Evolutionary conservation across 2,888 invertebrate genomes (phyloP), one percentile per base, ranked within the genome.

Genomic region (Sympetrum striolatum): DNA sequence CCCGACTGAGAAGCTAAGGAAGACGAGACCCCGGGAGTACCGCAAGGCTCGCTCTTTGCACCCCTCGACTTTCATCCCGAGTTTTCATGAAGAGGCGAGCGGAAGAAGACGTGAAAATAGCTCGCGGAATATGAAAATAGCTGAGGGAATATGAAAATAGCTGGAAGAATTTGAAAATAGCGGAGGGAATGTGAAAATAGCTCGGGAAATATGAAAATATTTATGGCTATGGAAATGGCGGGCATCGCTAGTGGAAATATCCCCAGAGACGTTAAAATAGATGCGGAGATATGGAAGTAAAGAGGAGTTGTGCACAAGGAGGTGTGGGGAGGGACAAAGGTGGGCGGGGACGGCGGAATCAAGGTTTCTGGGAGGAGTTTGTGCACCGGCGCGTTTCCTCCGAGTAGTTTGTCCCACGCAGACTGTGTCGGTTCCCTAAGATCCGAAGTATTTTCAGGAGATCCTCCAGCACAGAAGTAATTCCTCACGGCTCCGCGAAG

Each of bases 221-320:
- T 82, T 82, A 82, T 82, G 81, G 81, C 6, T 14, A 14, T 79
- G 25, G 31, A 35, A 15, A 79, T 25, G 79, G 25, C 31, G 44
- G 44, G 44, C 44, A 44, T 44, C 44, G 79, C 35, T 79, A 35
- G 79, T 31, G 53, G 60, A 86, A 64, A 86, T 37, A 48, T 25
- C 81, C 25, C 44, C 14, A 35, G 22, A 31, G 82, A 82, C 82
- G 82, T 31, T 31, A 82, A 82, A 82, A 82, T 82, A 58, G 82
- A 22, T 14, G 58, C 22, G 82, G 82, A 35, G 82, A 82, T 82
- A 82, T 82, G 82, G 82, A 82, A 82, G 58, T 82, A 82, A 82
- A 35, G 82, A 82, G 82, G 35, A 22, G 53, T 48, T 81, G 35
- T 14, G 8, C 31, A 25, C 18, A 58, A 35, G 15, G 15, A 22